phyloP scores from a whole-genome alignment of 1,140 invertebrate species.

The Brachionus koreanus region DNA sequence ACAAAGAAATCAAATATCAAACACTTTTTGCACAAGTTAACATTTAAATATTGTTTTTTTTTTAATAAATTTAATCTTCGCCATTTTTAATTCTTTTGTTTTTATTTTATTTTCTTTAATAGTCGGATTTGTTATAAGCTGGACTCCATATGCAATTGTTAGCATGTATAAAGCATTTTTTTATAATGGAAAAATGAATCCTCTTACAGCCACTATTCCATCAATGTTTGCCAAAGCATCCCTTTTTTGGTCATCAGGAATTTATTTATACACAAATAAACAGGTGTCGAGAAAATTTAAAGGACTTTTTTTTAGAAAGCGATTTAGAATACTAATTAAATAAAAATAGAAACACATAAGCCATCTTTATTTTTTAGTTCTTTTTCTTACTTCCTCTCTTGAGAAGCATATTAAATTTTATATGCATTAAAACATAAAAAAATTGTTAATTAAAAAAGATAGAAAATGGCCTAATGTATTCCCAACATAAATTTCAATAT shows the following conservation, averaged over 20 bases:
- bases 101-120: background rate
- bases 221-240: constrained; percentile 34
- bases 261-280: constrained; percentile 35
- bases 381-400: too few species aligned
- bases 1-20: too few species aligned
- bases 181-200: background rate
- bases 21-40: too few species aligned
- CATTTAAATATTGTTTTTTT: background rate
- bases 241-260: constrained; percentile 21
- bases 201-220: constrained; percentile 7
- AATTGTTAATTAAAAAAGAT: too few species aligned
- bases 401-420: too few species aligned
- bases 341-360: background rate
- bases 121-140: constrained; percentile 6
- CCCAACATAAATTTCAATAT: too few species aligned
- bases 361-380: too few species aligned
- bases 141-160: constrained; percentile 42
- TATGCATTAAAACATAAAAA: too few species aligned
- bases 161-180: constrained; percentile 33
- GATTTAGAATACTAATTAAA: too few species aligned
- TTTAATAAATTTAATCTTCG: background rate
- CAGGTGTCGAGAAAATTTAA: background rate
- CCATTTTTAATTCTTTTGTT: too few species aligned
- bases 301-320: background rate
- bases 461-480: too few species aligned